A percentile compares a stretch with the other conserved stretches of the same genome.
phyloP scores from a whole-genome alignment of 2,113 vertebrate species.

The Halcyon malimbica region DNA sequence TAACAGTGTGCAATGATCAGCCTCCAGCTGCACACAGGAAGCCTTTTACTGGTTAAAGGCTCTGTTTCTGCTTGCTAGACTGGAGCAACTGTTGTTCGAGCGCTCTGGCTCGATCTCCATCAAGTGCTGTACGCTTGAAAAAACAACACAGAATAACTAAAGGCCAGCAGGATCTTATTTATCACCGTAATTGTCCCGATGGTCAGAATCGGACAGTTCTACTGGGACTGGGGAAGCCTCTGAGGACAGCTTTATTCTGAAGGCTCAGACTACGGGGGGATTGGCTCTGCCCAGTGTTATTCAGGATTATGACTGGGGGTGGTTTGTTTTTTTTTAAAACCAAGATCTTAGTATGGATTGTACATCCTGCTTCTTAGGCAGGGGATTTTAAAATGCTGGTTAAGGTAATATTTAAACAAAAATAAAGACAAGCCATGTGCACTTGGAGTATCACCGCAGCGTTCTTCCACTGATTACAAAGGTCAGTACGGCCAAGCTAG shows the following conservation, averaged over 20 bases:
- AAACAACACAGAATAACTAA: neutral
- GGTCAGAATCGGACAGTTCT: neutral
- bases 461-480: neutral
- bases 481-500: neutral
- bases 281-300: fast-evolving
- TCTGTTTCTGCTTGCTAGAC: neutral
- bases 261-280: fast-evolving
- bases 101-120: neutral
- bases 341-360: neutral
- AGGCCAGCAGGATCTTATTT: neutral
- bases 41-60: fast-evolving
- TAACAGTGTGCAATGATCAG: fast-evolving
- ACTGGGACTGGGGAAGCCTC: neutral
- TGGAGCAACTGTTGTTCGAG: neutral
- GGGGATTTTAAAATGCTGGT: neutral
- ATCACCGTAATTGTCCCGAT: no score
- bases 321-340: neutral
- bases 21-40: neutral
- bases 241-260: no score
- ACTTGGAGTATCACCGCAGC: neutral
- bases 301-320: fast-evolving
- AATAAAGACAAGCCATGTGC: neutral
- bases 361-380: neutral
- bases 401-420: neutral
- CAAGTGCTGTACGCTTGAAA: neutral